Evolutionary conservation across 1,140 invertebrate genomes (phyloP), one percentile per base, ranked within the genome.

Genomic region (Parasteatoda tepidariorum): DNA sequence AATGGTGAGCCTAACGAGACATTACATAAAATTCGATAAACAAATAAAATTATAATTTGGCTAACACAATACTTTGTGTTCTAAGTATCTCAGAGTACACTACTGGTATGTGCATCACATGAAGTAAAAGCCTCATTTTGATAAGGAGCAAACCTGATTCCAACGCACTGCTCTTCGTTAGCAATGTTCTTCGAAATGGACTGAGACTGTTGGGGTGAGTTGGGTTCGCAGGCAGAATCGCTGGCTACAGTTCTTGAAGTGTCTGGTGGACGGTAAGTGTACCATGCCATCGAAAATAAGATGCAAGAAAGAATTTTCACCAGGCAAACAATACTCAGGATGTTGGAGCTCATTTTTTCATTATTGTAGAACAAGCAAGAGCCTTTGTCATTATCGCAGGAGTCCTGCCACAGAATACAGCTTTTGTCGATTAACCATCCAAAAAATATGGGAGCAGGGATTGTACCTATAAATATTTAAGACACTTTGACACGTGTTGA

Each of bases 291-390:
- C 87, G 92, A 91, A 87, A 93, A 93, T 88, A 93, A 94, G 0
- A 93, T 83, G 0, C 93, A 87, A 0, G 93, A 92, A 54, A 92
- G 91, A 15, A 91, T 88, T 87, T 94, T 94, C 3, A 92, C 92
- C 4, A 92, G 89, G 28, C 93, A 87, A 0, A 92, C 73, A 6
- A 86, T 83, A 5, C 67, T 84, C 15, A 93, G 86, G 0, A 91
- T 93, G 84, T 85, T 93, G 92, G 92, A 92, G 90, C 92, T 93
- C 91, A 94, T 93, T 57, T 92, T 90, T 30, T 89, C 89, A 87
- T 94, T 94, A 75, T 94, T 92, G 79, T 94, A 94, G 28, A 93
- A 90, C 7, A 93, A 87, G 81, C 94, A 94, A 1, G 92, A 91
- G 2, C 93, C 93, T 22, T 76, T 54, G 30, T 90, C 84, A 22